Conservation (phyloP, 2,888 invertebrate genomes). For the Luperina testacea region DNA sequence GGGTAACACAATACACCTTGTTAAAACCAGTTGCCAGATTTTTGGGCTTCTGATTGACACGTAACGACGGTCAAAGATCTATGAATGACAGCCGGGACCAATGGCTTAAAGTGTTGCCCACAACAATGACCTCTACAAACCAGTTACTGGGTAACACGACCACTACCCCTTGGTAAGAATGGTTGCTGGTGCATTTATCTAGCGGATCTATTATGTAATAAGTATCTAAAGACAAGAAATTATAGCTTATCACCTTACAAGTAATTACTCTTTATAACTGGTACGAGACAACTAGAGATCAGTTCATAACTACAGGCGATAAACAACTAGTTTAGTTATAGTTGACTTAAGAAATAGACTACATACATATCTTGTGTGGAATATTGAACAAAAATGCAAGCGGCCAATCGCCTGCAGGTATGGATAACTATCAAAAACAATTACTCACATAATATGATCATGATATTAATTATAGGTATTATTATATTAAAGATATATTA, state of each 20-base stretch:
- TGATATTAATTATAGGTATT: conserved; percentile 14
- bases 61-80: too few relatives aligned
- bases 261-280: conserved; percentile 30
- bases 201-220: conserved; percentile 20
- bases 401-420: conserved; percentile 19
- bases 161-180: neutral
- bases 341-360: conserved; percentile 17
- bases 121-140: too few relatives aligned
- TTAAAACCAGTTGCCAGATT: too few relatives aligned
- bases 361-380: neutral
- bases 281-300: conserved; percentile 29
- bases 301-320: conserved; percentile 25
- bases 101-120: too few relatives aligned
- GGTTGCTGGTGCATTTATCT: conserved; percentile 5
- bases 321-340: neutral
- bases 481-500: neutral
- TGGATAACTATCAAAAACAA: neutral
- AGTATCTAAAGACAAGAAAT: conserved; percentile 1
- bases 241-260: conserved; percentile 29
- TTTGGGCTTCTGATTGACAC: too few relatives aligned
- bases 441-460: neutral
- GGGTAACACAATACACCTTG: too few relatives aligned
- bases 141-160: too few relatives aligned
- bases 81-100: too few relatives aligned
- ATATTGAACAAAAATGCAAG: neutral